These are phyloP conservation scores for Dryobota labecula DNA, from an alignment of 2,888 invertebrate genomes.

Conservation along the genomic window DNA sequence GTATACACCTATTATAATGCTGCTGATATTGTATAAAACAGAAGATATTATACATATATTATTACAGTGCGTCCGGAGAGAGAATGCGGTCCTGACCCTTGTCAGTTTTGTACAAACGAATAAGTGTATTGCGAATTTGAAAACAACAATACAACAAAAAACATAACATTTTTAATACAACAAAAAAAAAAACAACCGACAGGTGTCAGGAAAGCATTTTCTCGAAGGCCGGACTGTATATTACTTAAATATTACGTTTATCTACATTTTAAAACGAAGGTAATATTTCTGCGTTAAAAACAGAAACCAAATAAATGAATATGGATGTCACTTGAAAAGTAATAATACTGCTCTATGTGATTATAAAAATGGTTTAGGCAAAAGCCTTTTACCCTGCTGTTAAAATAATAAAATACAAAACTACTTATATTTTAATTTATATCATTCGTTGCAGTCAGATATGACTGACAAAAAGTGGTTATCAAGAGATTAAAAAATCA, in stretches of 20 bases:
- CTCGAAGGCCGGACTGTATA: too few relatives aligned
- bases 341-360: conserved; percentile 16
- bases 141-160: too few relatives aligned
- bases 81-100: too few relatives aligned
- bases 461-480: conserved; percentile 1
- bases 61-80: too few relatives aligned
- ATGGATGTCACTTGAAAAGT: conserved; percentile 11
- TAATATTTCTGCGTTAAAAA: neutral
- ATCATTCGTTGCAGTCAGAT: conserved; percentile 20
- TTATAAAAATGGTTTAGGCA: conserved; percentile 50
- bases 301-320: conserved; percentile 3
- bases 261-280: conserved; percentile 13
- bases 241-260: conserved; percentile 5
- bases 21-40: conserved; percentile 34
- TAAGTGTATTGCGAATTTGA: too few relatives aligned
- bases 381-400: conserved; percentile 59
- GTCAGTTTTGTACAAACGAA: too few relatives aligned
- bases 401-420: conserved; percentile 58
- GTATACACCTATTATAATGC: conserved; percentile 23
- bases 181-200: too few relatives aligned
- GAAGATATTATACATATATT: conserved; percentile 6
- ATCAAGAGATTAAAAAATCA: neutral
- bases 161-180: too few relatives aligned
- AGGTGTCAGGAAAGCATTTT: too few relatives aligned
- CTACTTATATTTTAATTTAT: conserved; percentile 41